Base-by-base conservation (phyloP, 2,888 invertebrate species). In the Dendrolimus houi region DNA sequence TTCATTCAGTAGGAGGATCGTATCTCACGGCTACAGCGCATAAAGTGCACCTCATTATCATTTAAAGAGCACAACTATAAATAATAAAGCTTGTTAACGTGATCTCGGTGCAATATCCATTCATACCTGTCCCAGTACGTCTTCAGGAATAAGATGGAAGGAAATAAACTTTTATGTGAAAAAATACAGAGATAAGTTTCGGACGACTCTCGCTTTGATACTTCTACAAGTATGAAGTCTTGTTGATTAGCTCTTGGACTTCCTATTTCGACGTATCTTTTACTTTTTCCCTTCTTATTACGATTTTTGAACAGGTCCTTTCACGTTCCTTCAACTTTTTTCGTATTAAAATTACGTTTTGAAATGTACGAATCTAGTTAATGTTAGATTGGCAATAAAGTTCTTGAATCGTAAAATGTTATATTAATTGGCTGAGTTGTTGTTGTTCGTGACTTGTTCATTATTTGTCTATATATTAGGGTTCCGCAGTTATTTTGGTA, bases 241-340 rank as follows among this genome's bases (percentile, higher is more conserved):
- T 78, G 79, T 80, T 85, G 83, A 85, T 85, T 84, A 85, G 77
- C 79, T 77, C 73, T 73, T 71, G 72, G 76, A 76, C 73, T 81
- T 81, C 79, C 77, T 76, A 79, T 77, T 76, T 74, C 70, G 68
- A 71, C 69, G 75, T 74, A 77, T 77, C 73, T 79, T 73, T 71
- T 69, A 70, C 70, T 72, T 77, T 77, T 71, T 72, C 29, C 29
- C 71, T 65, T 69, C 72, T 76, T 75, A 73, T 77, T 74, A 72
- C 69, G 70, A 71, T 74, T 74, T 59, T 76, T 72, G 70, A 72
- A 71, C 70, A 69, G 69, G 68, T 66, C 62, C 61, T 72, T 71
- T 68, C 64, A 69, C 65, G 68, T 67, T 69, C 65, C 67, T 69
- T 70, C 62, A 70, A 75, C 67, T 71, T 74, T 65, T 70, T 69